Percentiles rank a stretch among this genome's conserved stretches.
These are phyloP conservation scores for Platerodrilus igneus DNA, from an alignment of 2,888 invertebrate species.

Conservation along the genomic window DNA sequence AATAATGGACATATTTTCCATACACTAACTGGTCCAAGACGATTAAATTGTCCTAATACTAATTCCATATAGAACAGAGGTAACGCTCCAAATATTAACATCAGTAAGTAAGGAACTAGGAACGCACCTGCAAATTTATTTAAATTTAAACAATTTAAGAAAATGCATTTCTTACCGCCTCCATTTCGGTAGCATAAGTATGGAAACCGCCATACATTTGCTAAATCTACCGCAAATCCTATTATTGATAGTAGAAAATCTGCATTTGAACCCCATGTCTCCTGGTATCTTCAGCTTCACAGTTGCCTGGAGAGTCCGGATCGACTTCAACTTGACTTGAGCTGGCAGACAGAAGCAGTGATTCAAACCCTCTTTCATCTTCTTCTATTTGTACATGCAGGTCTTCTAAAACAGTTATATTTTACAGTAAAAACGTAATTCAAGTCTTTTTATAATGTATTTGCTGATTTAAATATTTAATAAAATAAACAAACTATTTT, in stretches of 20 bases:
- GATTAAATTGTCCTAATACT: conserved; percentile 70
- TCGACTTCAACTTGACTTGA: conserved; percentile 46
- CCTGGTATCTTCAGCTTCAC: conserved; percentile 52
- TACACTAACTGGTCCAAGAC: conserved; percentile 72
- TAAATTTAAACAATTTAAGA: conserved; percentile 8
- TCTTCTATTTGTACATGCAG: conserved; percentile 49
- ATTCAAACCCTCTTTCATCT: conserved; percentile 44
- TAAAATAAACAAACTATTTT: too few relatives aligned
- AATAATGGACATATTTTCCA: conserved; percentile 81
- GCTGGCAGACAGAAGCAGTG: conserved; percentile 45
- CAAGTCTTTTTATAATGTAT: too few relatives aligned
- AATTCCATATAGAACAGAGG: conserved; percentile 78
- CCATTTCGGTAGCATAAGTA: conserved; percentile 75
- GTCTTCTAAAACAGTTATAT: too few relatives aligned
- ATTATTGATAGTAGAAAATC: conserved; percentile 81
- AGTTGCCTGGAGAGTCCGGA: conserved; percentile 42
- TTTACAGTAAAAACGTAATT: too few relatives aligned
- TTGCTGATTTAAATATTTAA: too few relatives aligned
- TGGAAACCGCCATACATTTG: conserved; percentile 83
- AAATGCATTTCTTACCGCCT: conserved; percentile 50
- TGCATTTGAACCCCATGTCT: conserved; percentile 77
- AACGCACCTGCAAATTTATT: conserved; percentile 59
- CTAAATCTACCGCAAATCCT: conserved; percentile 79
- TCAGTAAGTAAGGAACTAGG: conserved; percentile 69
- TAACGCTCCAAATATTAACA: conserved; percentile 71